A percentile compares a stretch with the other conserved stretches of the same genome.
phyloP scores from a whole-genome alignment of 2,888 invertebrate genomes.

The Philonicus albiceps region DNA sequence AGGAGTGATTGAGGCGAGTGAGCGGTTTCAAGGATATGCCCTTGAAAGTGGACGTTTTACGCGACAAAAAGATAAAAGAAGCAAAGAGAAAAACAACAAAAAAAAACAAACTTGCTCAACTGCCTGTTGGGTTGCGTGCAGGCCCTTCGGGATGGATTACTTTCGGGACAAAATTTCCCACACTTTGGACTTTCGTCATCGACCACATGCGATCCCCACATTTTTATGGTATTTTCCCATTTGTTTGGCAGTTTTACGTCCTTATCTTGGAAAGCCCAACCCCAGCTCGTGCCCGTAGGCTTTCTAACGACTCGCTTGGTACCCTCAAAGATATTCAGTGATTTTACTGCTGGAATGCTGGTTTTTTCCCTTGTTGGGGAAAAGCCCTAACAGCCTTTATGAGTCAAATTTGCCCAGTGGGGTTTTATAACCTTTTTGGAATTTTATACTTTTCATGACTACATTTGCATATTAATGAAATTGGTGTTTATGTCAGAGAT shows the following conservation, averaged over 20 bases:
- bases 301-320: not conserved
- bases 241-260: not conserved
- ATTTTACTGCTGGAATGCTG: not conserved
- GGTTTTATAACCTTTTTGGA: not conserved
- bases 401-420: not conserved
- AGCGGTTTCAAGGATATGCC: constrained; percentile 25
- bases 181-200: not conserved
- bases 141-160: not conserved
- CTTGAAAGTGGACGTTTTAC: constrained; percentile 1
- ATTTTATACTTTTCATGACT: not conserved
- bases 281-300: not conserved
- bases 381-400: not conserved
- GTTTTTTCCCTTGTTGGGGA: not conserved
- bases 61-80: not conserved
- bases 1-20: constrained; percentile 12
- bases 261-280: not conserved
- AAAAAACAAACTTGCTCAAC: not conserved
- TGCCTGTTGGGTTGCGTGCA: not conserved
- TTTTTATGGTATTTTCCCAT: not conserved
- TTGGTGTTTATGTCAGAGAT: not conserved
- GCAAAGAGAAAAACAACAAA: too few species aligned
- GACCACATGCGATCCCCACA: not conserved
- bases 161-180: not conserved
- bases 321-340: not conserved
- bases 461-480: not conserved